Evolutionary conservation across 2,888 invertebrate species (phyloP).

Genomic region (Cerastis leucographa): DNA sequence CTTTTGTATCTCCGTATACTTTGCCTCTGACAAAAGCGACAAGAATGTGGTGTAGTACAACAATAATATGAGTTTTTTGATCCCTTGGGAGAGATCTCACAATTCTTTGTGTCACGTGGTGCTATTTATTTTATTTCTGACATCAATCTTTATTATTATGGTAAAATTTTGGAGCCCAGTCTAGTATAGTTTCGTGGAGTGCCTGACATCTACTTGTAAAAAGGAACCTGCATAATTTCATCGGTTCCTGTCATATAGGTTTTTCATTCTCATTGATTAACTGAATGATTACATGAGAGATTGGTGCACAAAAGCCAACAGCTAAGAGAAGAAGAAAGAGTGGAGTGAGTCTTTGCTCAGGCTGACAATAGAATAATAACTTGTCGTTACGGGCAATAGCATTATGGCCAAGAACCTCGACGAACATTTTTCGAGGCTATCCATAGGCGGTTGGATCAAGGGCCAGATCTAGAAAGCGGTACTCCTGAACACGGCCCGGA

Average conservation of each 20-base stretch:
- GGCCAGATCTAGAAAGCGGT: neutral
- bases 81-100: slow-evolving; percentile 50
- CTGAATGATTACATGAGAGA: neutral
- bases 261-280: neutral
- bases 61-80: neutral
- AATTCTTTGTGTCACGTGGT: slow-evolving; percentile 38
- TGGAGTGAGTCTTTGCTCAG: neutral
- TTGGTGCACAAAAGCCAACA: neutral
- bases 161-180: neutral
- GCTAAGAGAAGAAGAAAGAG: neutral
- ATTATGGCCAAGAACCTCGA: neutral
- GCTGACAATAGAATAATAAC: neutral
- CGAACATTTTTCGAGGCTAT: neutral
- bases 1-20: neutral
- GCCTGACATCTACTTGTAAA: neutral
- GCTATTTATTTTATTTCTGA: neutral
- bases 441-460: neutral
- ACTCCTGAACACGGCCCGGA: neutral
- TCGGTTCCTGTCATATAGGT: too few species aligned
- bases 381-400: neutral
- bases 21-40: neutral
- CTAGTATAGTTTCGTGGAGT: neutral
- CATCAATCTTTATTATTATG: neutral
- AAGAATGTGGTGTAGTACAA: neutral
- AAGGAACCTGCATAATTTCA: neutral